These are phyloP conservation scores for Probaryconus sp. DNA, from an alignment of 1,140 invertebrate species.

Conservation along the genomic window DNA sequence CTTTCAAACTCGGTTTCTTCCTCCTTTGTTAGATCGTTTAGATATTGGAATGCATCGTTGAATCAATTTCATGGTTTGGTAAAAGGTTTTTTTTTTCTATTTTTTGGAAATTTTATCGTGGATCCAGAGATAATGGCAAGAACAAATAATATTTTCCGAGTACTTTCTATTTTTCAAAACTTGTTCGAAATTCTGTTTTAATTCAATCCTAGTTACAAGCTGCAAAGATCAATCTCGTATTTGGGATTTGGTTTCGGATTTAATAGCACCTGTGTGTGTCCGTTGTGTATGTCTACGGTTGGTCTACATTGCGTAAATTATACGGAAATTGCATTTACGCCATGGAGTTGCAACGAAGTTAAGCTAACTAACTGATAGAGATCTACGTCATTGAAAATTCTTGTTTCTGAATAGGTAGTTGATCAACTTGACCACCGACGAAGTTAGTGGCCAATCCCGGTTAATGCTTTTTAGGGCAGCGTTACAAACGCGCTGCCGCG, in stretches of 20 bases:
- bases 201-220: too few relatives aligned
- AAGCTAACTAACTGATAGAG: conserved; percentile 49
- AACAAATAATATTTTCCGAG: too few relatives aligned
- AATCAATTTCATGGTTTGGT: too few relatives aligned
- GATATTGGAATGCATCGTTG: too few relatives aligned
- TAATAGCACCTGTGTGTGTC: conserved; percentile 20
- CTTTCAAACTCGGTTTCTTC: conserved; percentile 31
- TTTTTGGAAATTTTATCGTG: too few relatives aligned
- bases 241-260: conserved; percentile 20
- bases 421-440: conserved; percentile 38
- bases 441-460: conserved; percentile 31
- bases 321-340: conserved; percentile 39
- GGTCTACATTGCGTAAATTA: conserved; percentile 39
- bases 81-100: too few relatives aligned
- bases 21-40: conserved; percentile 8
- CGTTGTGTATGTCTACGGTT: conserved; percentile 3
- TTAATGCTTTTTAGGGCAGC: conserved; percentile 32
- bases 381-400: conserved; percentile 48
- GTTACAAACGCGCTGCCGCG: conserved; percentile 20
- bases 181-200: too few relatives aligned
- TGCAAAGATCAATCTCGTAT: conserved; percentile 2
- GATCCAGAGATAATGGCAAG: too few relatives aligned
- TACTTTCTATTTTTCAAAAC: too few relatives aligned
- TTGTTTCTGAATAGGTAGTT: conserved; percentile 50
- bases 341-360: conserved; percentile 34